Evolutionary conservation across 1,140 invertebrate genomes (phyloP).

Genomic region (Rhyacophila brunnea): DNA sequence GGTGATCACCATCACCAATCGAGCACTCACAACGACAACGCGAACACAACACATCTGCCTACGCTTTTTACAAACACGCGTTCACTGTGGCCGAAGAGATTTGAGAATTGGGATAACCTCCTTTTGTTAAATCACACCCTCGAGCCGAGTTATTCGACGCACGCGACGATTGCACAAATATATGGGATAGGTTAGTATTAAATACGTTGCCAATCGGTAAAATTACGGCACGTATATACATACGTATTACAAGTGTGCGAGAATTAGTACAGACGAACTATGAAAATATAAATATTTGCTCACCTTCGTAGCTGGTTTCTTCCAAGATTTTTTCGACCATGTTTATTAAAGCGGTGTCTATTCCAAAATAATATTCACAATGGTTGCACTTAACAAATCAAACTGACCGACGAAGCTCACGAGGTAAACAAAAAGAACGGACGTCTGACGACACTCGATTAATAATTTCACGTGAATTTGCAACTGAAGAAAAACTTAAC

Average conservation of each 20-base stretch:
- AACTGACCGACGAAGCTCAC: constrained; percentile 26
- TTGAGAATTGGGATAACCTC: too few species aligned
- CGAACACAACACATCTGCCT: constrained; percentile 23
- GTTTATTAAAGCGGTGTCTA: constrained; percentile 41
- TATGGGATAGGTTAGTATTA: too few species aligned
- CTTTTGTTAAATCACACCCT: too few species aligned
- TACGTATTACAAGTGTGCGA: too few species aligned
- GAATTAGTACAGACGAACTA: too few species aligned
- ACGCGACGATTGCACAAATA: too few species aligned
- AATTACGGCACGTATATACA: too few species aligned
- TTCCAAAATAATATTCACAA: constrained; percentile 37
- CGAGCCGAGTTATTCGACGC: too few species aligned
- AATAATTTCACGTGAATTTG: constrained; percentile 24
- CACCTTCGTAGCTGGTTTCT: constrained; percentile 54
- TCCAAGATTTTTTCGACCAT: constrained; percentile 57
- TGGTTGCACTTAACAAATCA: constrained; percentile 39
- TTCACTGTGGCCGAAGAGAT: constrained; percentile 2
- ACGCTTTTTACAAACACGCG: not conserved
- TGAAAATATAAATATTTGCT: constrained; percentile 37
- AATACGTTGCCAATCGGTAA: too few species aligned
- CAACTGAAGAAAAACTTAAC: constrained; percentile 39
- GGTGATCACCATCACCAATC: constrained; percentile 12
- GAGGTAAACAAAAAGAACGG: constrained; percentile 21
- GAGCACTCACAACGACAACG: not conserved
- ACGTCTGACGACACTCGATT: constrained; percentile 20